Evolutionary conservation across 2,888 invertebrate genomes (phyloP), one percentile per base, ranked within the genome.

Genomic region (Nycteola revayana): DNA sequence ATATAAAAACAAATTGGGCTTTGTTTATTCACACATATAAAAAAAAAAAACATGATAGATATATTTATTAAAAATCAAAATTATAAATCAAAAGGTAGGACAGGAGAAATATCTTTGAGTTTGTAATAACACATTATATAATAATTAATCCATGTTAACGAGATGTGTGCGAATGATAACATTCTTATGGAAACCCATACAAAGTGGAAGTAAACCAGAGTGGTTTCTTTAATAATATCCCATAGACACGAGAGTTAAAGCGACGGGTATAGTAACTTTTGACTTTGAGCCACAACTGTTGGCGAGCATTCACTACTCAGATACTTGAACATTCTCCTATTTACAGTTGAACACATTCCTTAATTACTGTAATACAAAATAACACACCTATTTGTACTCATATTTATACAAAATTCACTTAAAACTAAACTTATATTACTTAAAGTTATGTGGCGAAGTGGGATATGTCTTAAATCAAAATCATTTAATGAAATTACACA

Each of bases 391-490:
- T 65, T 66, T 63, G 62, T 65, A 66, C 61, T 63, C 40, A 50
- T 52, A 60, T 62, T 59, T 61, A 61, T 67, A 69, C 50, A 60
- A 49, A 50, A 49, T 49, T 50, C 34, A 45, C 45, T 43, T 57
- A 55, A 20, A 26, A 28, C 31, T 59, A 50, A 37, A 34, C 50
- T 49, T 53, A 35, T 43, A 39, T 21, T 49, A 50, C 43, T 50
- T 60, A 61, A 34, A 46, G 42, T 65, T 79, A 80, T 61, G 75
- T 82, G 82, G 82, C 82, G 80, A 77, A 77, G 64, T 76, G 79
- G 73, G 84, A 84, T 85, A 84, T 79, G 80, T 81, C 61, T 60
- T 70, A 75, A 73, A 69, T 48, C 58, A 61, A 62, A 61, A 63
- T 60, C 53, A 59, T 70, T 70, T 61, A 38, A 62, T 54, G 56